Percentiles rank a stretch among this genome's conserved stretches.
phyloP scores from a whole-genome alignment of 2,888 invertebrate species.

The Trachelus stipa region DNA sequence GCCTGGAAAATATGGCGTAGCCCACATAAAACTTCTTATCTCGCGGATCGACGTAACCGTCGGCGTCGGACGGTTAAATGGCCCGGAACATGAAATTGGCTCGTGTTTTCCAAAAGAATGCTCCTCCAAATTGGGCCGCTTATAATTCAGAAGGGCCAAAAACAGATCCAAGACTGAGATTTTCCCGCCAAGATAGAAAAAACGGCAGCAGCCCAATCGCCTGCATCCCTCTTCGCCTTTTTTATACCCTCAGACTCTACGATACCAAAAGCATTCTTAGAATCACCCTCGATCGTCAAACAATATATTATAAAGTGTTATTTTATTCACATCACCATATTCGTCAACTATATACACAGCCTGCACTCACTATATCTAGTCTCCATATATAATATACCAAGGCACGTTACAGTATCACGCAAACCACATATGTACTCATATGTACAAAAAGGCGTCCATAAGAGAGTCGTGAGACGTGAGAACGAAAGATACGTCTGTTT shows the following conservation, averaged over 20 bases:
- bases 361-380: background rate
- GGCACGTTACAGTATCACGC: background rate
- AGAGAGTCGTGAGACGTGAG: slow-evolving; percentile 4
- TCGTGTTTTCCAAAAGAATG: slow-evolving; percentile 26
- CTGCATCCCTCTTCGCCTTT: background rate
- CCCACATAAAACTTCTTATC: slow-evolving; percentile 2
- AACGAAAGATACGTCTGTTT: slow-evolving; percentile 13
- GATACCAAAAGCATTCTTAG: background rate
- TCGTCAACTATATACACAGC: background rate
- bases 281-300: background rate
- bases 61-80: slow-evolving; percentile 43
- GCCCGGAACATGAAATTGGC: slow-evolving; percentile 50
- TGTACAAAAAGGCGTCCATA: background rate
- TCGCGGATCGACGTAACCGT: background rate
- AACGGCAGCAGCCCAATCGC: background rate
- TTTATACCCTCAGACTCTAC: background rate
- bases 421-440: background rate
- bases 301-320: background rate
- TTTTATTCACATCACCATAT: background rate
- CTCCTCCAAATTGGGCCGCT: slow-evolving; percentile 23
- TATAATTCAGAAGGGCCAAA: background rate
- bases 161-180: slow-evolving; percentile 2
- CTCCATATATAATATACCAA: background rate
- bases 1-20: slow-evolving; percentile 17
- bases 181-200: slow-evolving; percentile 1